Base-by-base conservation (phyloP, 2,797 vertebrate species). In the Peromyscus attwateri region DNA sequence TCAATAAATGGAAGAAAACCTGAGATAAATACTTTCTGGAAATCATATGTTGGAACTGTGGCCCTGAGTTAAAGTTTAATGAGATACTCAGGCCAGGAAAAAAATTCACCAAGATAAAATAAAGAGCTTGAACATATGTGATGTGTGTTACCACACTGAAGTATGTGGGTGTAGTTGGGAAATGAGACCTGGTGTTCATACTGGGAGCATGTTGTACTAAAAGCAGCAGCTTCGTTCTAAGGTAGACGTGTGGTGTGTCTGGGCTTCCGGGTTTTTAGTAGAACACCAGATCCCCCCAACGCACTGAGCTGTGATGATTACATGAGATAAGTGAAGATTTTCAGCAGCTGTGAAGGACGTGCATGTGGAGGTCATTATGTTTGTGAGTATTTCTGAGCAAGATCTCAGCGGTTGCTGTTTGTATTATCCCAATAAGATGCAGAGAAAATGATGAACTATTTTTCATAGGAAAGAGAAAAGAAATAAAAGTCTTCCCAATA, bases 361-460 rank as follows among this genome's bases (percentile, higher is more conserved):
- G 6, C 25, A 23, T 46, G 43, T 14, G 23, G 34, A 85, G 49
- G 27, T 17, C 52, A 43, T 55, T 94, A 64, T 3, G 34, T 82
- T 95, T 79, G n/a, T 87, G 81, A 91, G 43, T 73, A 68, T 85
- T 89, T 62, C 19, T 57, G 68, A 23, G 80, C 31, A 95, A 76
- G 62, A 85, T 96, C 91, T 89, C 40, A 52, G 62, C 19, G 34
- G 27, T 70, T 83, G 75, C 89, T 92, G 1, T 91, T 92, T 37
- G 75, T 1, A 43, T 17, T 52, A 87, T 73, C 62, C 55, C 89
- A 81, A 71, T 3, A 57, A 85, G 43, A 91, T 16, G 4, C 17
- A 70, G 71, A 76, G 73, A 94, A 95, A 94, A 80, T 25, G 37
- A 71, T 87, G 34, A 62, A 34, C 37, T 60, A 11, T 52, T 93